Evolutionary conservation across 2,888 invertebrate species (phyloP).

Genomic region (Coleophora flavipennella): DNA sequence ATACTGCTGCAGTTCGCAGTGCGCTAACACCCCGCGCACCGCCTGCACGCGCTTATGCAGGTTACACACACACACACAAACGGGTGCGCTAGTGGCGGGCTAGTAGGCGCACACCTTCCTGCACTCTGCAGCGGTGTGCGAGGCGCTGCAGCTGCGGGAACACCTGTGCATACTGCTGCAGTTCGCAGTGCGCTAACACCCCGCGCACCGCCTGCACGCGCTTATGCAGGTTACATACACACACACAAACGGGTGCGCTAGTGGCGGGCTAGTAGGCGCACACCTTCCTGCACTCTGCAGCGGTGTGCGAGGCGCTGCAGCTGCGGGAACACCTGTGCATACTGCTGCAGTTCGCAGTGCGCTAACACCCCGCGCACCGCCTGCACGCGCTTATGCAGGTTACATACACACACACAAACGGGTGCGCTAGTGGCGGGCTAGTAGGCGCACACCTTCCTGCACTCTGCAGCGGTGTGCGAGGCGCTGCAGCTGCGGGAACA

Average conservation of each 20-base stretch:
- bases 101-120: conserved; percentile 28
- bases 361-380: conserved; percentile 32
- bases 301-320: conserved; percentile 21
- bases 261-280: too few species aligned
- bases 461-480: conserved; percentile 17
- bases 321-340: conserved; percentile 28
- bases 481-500: conserved; percentile 27
- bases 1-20: conserved; percentile 28
- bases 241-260: too few species aligned
- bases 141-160: conserved; percentile 25
- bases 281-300: conserved; percentile 18
- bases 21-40: conserved; percentile 30
- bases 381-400: too few species aligned
- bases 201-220: too few species aligned
- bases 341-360: conserved; percentile 27
- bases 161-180: conserved; percentile 29
- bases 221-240: too few species aligned
- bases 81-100: too few species aligned
- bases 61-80: too few species aligned
- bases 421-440: too few species aligned
- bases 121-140: conserved; percentile 16
- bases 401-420: too few species aligned
- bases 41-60: too few species aligned
- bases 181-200: conserved; percentile 28
- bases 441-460: conserved; percentile 26